Evolutionary conservation across 2,888 invertebrate genomes (phyloP).

Genomic region (Pecten maximus): DNA sequence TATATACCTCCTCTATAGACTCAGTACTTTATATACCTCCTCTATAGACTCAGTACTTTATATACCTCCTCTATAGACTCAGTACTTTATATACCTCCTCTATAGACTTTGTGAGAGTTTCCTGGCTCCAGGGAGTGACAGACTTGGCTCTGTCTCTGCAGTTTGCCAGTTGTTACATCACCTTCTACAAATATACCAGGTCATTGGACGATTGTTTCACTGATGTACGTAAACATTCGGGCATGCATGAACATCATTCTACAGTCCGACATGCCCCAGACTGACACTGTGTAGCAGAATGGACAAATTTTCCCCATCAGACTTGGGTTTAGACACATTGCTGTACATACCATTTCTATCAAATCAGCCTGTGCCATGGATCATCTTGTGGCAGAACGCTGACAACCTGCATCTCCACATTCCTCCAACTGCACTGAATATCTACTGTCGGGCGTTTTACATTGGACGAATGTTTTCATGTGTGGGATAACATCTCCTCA

Average conservation of each 20-base stretch:
- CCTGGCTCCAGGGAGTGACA: background rate
- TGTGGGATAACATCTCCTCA: background rate
- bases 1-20: too few species aligned
- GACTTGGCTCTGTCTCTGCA: background rate
- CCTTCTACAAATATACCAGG: background rate
- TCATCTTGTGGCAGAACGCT: background rate
- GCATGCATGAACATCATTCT: background rate
- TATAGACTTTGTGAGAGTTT: background rate
- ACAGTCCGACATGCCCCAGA: background rate
- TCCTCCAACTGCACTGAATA: background rate
- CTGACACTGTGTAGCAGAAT: background rate
- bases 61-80: too few species aligned
- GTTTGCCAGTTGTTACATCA: background rate
- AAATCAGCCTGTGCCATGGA: background rate
- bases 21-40: too few species aligned
- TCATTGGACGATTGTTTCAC: background rate
- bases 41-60: too few species aligned
- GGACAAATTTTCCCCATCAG: conserved; percentile 20
- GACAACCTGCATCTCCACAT: conserved; percentile 18
- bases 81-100: too few species aligned
- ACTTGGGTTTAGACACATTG: background rate
- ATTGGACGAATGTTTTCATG: background rate
- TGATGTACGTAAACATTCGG: background rate
- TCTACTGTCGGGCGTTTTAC: conserved; percentile 1
- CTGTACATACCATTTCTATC: conserved; percentile 19